A percentile compares a stretch with the other conserved stretches of the same genome.
Evolutionary conservation across 2,888 invertebrate genomes (phyloP).

Genomic region (Exocentrus adspersus): DNA sequence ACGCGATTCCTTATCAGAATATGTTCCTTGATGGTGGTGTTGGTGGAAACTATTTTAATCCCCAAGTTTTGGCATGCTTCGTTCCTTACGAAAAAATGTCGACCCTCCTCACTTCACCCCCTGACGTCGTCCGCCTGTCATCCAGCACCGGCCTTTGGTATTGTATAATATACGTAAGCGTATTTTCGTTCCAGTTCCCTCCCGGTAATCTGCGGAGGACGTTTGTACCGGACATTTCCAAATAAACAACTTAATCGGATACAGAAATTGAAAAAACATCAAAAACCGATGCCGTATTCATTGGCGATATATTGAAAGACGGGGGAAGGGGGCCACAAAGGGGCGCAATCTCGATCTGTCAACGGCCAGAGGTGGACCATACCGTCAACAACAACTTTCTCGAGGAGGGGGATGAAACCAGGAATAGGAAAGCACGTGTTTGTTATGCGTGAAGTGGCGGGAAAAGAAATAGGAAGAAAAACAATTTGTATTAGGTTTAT

Average conservation of each 20-base stretch:
- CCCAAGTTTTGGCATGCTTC: no score
- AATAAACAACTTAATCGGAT: slow-evolving; percentile 61
- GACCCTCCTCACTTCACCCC: no score
- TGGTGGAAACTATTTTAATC: no score
- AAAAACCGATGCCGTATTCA: slow-evolving; percentile 55
- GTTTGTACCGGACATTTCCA: slow-evolving; percentile 54
- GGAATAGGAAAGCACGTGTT: no score
- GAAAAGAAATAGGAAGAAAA: no score
- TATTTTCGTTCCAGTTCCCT: slow-evolving; percentile 12
- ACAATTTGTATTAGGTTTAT: no score
- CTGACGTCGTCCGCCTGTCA: neutral
- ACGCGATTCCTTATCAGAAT: no score
- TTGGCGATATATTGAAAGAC: slow-evolving; percentile 52
- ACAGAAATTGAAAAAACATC: slow-evolving; percentile 59
- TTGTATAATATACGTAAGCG: no score
- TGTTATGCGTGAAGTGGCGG: slow-evolving; percentile 1
- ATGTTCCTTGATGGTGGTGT: no score
- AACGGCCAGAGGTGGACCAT: slow-evolving; percentile 57
- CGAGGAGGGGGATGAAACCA: no score
- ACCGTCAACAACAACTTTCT: slow-evolving; percentile 54
- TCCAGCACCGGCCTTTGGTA: neutral
- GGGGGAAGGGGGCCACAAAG: slow-evolving; percentile 49
- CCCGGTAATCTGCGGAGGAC: slow-evolving; percentile 39
- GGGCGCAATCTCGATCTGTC: slow-evolving; percentile 55
- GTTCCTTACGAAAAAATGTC: no score